Evolutionary conservation across 2,888 invertebrate species (phyloP).

Genomic region (Nephrocerus scutellatus): DNA sequence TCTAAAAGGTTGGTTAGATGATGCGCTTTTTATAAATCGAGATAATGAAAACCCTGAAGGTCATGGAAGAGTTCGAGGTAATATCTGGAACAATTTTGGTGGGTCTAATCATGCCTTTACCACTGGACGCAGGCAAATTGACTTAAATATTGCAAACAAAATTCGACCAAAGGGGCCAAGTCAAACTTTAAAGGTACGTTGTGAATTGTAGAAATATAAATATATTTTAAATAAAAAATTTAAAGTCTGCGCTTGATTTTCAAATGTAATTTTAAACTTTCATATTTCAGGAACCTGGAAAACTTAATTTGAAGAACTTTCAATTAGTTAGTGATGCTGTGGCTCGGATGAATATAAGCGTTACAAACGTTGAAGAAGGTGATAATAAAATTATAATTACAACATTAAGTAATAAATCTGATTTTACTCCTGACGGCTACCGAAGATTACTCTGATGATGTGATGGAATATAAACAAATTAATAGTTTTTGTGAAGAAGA

Average conservation of each 20-base stretch:
- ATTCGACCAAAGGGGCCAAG: constrained; percentile 62
- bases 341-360: constrained; percentile 60
- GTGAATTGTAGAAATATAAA: too few relatives aligned
- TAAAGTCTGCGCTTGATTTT: too few relatives aligned
- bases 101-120: constrained; percentile 63
- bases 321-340: constrained; percentile 83
- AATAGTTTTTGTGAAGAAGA: constrained; percentile 55
- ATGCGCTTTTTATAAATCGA: constrained; percentile 48
- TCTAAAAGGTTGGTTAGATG: constrained; percentile 52
- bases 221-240: too few relatives aligned
- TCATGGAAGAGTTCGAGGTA: constrained; percentile 42
- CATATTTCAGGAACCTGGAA: constrained; percentile 69
- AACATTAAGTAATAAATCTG: constrained; percentile 27
- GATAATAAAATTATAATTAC: constrained; percentile 42
- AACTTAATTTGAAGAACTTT: constrained; percentile 82
- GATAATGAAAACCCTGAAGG: constrained; percentile 40
- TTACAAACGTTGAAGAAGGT: constrained; percentile 44
- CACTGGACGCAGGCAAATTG: constrained; percentile 58
- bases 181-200: constrained; percentile 61
- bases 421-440: constrained; percentile 61
- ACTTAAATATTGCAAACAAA: constrained; percentile 49
- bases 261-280: constrained; percentile 8
- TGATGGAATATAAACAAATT: constrained; percentile 66
- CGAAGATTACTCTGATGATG: constrained; percentile 62
- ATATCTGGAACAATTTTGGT: constrained; percentile 57